Evolutionary conservation across 2,113 vertebrate genomes (phyloP), one percentile per base, ranked within the genome.

Genomic region (Hemichromis elongatus): DNA sequence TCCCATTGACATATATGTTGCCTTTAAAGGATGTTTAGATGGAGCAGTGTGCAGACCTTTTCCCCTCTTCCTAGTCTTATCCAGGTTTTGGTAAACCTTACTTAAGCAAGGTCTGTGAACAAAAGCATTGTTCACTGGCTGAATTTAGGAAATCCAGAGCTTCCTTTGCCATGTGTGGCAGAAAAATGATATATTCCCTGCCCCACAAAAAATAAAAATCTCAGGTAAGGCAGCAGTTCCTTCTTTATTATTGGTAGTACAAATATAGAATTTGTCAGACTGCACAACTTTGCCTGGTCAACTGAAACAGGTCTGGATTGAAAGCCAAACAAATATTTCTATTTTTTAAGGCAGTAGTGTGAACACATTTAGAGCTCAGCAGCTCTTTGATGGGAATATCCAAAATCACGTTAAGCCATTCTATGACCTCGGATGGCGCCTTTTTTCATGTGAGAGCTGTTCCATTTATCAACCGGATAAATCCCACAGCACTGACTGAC

Each of bases 401-500:
- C 37, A 70, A 30, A 83, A 68, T 78, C 82, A 18, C 24, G 57
- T 75, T 79, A n/a, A 55, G 50, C 59, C 77, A 63, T 56, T 61
- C 13, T 57, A 70, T 70, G 59, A 70, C 79, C 87, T 86, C 79
- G 3, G 19, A 57, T 45, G 86, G 47, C 21, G 70, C 59, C 86
- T 85, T 92, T 85, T 92, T 86, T 80, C 79, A 87, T 84, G 55
- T 83, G 80, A 79, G 81, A 66, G 45, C 75, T 12, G 50, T 30
- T 61, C 87, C 87, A 86, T 87, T 93, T 89, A 56, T 91, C 90
- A 92, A 35, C 55, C 85, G 56, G 90, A 91, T 85, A 86, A 90
- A 86, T 91, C 89, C 88, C 90, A 57, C 77, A 79, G 85, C 79
- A 26, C 82, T 81, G 90, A 92, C 92, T 90, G 91, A 93, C 90